A percentile compares a stretch with the other conserved stretches of the same genome.
These are phyloP conservation scores for Diceros bicornis DNA, from an alignment of 2,797 vertebrate species.

Conservation along the genomic window DNA sequence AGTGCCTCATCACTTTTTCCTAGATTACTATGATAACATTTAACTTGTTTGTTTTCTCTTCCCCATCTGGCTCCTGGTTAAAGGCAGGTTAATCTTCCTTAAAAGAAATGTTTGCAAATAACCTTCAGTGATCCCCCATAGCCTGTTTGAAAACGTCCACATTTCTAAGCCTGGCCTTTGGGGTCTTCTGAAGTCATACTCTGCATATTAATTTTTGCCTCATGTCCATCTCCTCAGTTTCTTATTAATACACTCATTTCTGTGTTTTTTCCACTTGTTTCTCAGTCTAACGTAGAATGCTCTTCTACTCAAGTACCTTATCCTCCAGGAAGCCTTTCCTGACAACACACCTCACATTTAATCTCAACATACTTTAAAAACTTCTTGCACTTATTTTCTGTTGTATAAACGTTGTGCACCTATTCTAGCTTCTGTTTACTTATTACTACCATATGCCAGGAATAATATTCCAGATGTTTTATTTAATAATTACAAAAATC, in stretches of 20 bases:
- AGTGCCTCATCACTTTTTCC: conserved; percentile 13
- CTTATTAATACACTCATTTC: not conserved
- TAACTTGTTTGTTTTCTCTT: conserved; percentile 39
- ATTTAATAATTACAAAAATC: conserved; percentile 31
- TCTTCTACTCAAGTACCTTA: not conserved
- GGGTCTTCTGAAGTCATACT: not conserved
- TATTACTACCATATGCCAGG: not conserved
- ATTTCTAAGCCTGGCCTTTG: not conserved
- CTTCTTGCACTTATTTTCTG: not conserved
- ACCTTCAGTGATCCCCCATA: not conserved
- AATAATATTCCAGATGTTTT: conserved; percentile 39
- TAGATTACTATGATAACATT: not conserved
- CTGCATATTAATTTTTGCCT: not conserved
- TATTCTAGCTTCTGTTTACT: not conserved
- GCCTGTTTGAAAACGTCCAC: not conserved
- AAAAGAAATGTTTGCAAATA: not conserved
- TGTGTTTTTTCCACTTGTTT: not conserved
- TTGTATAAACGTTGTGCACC: not conserved
- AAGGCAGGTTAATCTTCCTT: conserved; percentile 51
- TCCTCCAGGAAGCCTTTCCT: not conserved
- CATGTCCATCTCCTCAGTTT: not conserved
- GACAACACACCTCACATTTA: not conserved
- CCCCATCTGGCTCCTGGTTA: not conserved
- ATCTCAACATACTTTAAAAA: not conserved
- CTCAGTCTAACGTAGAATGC: not conserved